Evolutionary conservation across 1,140 invertebrate species (phyloP).

Genomic region (Trichomalopsis sarcophagae): DNA sequence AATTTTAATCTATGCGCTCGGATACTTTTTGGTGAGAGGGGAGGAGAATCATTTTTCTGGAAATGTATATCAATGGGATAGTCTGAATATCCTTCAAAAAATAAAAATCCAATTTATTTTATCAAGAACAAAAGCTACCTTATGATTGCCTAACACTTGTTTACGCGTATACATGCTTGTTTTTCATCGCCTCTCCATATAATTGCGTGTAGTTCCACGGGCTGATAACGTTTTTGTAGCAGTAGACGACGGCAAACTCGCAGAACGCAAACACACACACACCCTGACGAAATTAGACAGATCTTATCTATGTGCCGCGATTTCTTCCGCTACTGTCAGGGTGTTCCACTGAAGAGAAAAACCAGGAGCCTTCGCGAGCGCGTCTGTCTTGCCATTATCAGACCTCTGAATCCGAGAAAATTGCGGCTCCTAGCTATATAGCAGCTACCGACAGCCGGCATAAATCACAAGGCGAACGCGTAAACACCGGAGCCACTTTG

Average conservation of each 20-base stretch:
- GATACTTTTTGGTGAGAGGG: no score
- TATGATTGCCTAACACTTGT: no score
- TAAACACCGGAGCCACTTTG: conserved; percentile 30
- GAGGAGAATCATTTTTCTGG: no score
- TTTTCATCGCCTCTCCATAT: no score
- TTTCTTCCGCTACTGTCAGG: neutral
- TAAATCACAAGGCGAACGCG: conserved; percentile 16
- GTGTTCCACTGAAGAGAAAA: neutral
- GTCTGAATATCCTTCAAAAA: no score
- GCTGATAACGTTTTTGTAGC: neutral
- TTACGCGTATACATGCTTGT: no score
- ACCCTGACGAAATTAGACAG: neutral
- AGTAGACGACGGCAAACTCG: neutral
- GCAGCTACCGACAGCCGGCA: conserved; percentile 26
- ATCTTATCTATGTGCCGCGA: neutral
- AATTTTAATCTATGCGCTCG: no score
- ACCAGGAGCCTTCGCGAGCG: conserved; percentile 21
- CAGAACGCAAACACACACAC: neutral
- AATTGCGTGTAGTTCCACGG: neutral
- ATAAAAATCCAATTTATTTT: no score
- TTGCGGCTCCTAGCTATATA: conserved; percentile 25
- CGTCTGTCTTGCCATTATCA: conserved; percentile 47
- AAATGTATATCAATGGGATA: no score
- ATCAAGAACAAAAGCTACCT: no score
- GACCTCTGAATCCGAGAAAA: conserved; percentile 37